Conservation (phyloP, 1,140 invertebrate species). For the Zaprionus capensis region DNA sequence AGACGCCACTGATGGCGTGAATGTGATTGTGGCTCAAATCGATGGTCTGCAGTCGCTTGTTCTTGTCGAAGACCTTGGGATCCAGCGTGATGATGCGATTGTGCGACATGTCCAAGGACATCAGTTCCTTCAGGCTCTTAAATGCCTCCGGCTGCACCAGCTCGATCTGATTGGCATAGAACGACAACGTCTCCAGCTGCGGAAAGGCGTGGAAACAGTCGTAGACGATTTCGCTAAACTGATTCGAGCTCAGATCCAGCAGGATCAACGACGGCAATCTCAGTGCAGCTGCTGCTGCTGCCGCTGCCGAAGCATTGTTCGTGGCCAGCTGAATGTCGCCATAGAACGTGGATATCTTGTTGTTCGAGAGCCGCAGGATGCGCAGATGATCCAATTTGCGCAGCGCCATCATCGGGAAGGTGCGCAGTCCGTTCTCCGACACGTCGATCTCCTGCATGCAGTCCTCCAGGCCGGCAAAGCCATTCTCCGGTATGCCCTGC, state of each 20-base stretch:
- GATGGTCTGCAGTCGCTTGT: slow-evolving; percentile 90
- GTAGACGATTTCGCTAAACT: slow-evolving; percentile 89
- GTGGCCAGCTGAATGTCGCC: slow-evolving; percentile 72
- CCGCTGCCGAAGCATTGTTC: slow-evolving; percentile 81
- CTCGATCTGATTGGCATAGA: slow-evolving; percentile 93
- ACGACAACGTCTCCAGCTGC: slow-evolving; percentile 90
- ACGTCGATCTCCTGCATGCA: slow-evolving; percentile 92
- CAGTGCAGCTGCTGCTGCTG: slow-evolving; percentile 79
- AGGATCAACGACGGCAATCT: slow-evolving; percentile 89
- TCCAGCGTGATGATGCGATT: slow-evolving; percentile 92
- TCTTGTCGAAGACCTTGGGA: slow-evolving; percentile 89
- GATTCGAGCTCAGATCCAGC: slow-evolving; percentile 94
- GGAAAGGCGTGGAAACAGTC: slow-evolving; percentile 92
- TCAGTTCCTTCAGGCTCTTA: slow-evolving; percentile 88
- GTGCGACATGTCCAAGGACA: slow-evolving; percentile 94
- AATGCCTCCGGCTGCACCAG: slow-evolving; percentile 91
- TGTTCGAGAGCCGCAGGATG: slow-evolving; percentile 92
- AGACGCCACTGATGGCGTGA: slow-evolving; percentile 92
- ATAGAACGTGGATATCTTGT: slow-evolving; percentile 88
- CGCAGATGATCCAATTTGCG: slow-evolving; percentile 90
- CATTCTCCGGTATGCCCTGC: slow-evolving; percentile 91
- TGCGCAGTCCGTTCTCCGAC: slow-evolving; percentile 92
- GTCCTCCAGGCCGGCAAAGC: slow-evolving; percentile 92
- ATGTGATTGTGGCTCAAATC: slow-evolving; percentile 95
- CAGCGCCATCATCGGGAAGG: slow-evolving; percentile 92